Evolutionary conservation across 2,888 invertebrate species (phyloP), one percentile per base, ranked within the genome.

Genomic region (Drosophila bunnanda): DNA sequence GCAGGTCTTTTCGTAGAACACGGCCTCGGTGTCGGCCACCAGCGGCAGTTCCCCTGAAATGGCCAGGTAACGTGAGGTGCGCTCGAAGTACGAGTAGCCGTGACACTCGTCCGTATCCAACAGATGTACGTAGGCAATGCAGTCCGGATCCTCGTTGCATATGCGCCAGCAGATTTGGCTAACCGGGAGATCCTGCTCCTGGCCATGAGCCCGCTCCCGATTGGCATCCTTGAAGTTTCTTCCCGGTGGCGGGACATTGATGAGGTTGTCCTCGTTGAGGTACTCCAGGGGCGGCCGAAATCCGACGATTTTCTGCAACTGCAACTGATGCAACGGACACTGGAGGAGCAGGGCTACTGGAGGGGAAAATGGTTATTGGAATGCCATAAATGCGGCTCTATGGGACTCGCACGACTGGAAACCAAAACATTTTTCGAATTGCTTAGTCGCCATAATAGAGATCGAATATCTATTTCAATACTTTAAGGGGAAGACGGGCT

Each of bases 1-100:
- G 62, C 92, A 92, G 38, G 83, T 90, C 73, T 92, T 92, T 55
- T 92, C 92, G 68, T 92, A 92, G 79, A 90, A 92, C 62, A 92
- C 83, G 36, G 92, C 91, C 82, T 91, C 91, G 58, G 79, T 81
- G 74, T 92, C 92, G 41, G 90, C 85, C 50, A 91, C 86, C 67
- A 92, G 64, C 0, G 91, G 88, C 65, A 91, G 39, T 20, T 91
- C 78, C 25, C 54, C 78, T 5, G 80, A 75, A 28, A 91, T 88
- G 55, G 82, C 78, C 71, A 88, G 79, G 59, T 91, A 91, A 5
- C 83, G 83, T 2, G 78, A 69, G 15, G 78, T 85, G 32, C 88
- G 77, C 53, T 90, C 89, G 12, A 92, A 90, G 48, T 90, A 88
- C 2, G 92, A 90, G 70, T 90, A 92, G 36, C 92, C 91, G 56